Base-by-base conservation (phyloP, 2,888 invertebrate genomes). In the Ganaspis brasiliensis region DNA sequence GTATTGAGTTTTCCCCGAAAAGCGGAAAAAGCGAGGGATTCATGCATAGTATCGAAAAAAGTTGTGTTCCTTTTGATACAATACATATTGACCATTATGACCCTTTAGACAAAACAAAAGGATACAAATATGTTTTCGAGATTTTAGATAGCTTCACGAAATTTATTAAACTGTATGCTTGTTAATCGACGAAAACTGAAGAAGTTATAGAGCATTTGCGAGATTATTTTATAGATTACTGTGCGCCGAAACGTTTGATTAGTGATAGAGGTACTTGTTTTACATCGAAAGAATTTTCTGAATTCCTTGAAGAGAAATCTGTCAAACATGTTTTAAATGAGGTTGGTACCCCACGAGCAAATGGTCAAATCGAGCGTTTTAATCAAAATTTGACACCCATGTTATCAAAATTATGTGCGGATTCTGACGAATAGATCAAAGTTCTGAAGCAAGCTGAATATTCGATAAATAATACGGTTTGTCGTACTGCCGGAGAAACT, bases 241-340 rank as follows among this genome's bases (percentile, higher is more conserved):
- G 79, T 74, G 80, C 79, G 26, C 86, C 86, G 0, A n/a, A 3
- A 8, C 67, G 79, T 49, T 73, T 87, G 2, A 76, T 86, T 21
- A 79, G 79, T 9, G 88, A 88, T 79, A 74, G 87, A 37, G 87
- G 89, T 8, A 79, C 84, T 0, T 76, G 80, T 37, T 88, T 88
- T 67, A 88, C 86, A 10, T 86, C 87, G 80, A 8, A n/a, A 19
- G 49, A n/a, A n/a, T 87, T 88, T 74, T 49, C 37, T 16, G 73
- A 82, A 26, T 87, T 83, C 72, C 5, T 84, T 6, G 21, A 77
- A n/a, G 63, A 75, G 1, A 74, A 81, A 31, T 73, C n/a, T 9
- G 19, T 81, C n/a, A 37, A 77, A 14, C 85, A 85, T 63, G 80
- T 87, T 14, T 73, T 82, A 45, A 83, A 87, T 3, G 86, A 88